These are phyloP conservation scores for Daphoenositta chrysoptera DNA, from an alignment of 2,113 vertebrate species.

Conservation along the genomic window DNA sequence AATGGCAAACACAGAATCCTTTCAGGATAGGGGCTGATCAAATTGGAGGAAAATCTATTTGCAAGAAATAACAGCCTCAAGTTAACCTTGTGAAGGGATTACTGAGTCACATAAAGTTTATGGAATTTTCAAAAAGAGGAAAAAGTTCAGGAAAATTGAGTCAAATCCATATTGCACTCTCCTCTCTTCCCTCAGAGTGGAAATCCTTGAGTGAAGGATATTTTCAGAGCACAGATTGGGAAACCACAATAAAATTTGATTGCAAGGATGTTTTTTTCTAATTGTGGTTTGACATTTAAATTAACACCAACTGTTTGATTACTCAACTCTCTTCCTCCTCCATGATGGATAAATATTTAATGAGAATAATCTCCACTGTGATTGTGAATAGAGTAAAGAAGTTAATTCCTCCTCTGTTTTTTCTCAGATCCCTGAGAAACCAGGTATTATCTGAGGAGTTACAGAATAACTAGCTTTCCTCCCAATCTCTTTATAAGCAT, in stretches of 20 bases:
- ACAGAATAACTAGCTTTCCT: not conserved
- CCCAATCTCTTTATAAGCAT: not conserved
- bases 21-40: not conserved
- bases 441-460: not conserved
- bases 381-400: slow-evolving; percentile 5
- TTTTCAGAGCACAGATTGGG: not conserved
- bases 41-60: not conserved
- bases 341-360: slow-evolving; percentile 43
- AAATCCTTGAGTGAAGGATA: not conserved
- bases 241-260: slow-evolving; percentile 29
- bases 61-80: not conserved
- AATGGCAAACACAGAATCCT: not conserved
- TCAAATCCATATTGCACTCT: not conserved
- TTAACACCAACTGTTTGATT: slow-evolving; percentile 46
- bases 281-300: slow-evolving; percentile 57
- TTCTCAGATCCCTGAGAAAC: not conserved
- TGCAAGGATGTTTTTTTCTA: slow-evolving; percentile 42
- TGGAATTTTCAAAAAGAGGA: not conserved
- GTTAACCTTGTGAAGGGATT: not conserved
- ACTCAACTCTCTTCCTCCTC: slow-evolving; percentile 10
- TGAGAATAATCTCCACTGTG: slow-evolving; percentile 15
- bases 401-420: slow-evolving; percentile 15
- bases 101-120: not conserved
- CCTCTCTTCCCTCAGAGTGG: not conserved
- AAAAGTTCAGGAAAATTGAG: not conserved